phyloP scores from a whole-genome alignment of 2,113 vertebrate species.

The Oxyura jamaicensis region DNA sequence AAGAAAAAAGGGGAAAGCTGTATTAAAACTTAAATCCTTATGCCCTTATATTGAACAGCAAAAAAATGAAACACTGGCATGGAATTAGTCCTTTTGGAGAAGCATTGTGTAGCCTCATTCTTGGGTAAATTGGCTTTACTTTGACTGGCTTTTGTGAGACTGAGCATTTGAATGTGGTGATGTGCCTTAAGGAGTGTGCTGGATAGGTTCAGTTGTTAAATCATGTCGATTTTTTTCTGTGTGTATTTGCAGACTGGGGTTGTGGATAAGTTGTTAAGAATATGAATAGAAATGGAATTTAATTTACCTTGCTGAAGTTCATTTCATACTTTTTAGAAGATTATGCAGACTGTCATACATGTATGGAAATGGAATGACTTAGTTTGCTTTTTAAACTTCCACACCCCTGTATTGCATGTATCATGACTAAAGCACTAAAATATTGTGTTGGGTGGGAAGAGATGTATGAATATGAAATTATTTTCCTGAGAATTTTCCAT shows the following conservation, averaged over 20 bases:
- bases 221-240: accelerated
- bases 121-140: not conserved
- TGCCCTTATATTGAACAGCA: not conserved
- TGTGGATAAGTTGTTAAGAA: not conserved
- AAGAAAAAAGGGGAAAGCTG: not conserved
- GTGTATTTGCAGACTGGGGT: not conserved
- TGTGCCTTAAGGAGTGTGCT: not conserved
- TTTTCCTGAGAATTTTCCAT: not conserved
- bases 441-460: not conserved
- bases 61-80: not conserved
- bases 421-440: not conserved
- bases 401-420: not conserved
- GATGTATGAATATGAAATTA: not conserved
- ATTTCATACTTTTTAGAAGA: not conserved
- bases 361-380: not conserved
- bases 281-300: not conserved
- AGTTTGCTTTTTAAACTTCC: not conserved
- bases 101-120: not conserved
- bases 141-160: not conserved
- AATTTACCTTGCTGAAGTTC: not conserved
- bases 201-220: not conserved
- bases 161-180: not conserved
- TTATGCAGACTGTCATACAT: not conserved
- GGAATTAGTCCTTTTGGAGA: not conserved
- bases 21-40: not conserved